Evolutionary conservation across 2,888 invertebrate genomes (phyloP), one percentile per base, ranked within the genome.

Genomic region (Apotomis turbidana): DNA sequence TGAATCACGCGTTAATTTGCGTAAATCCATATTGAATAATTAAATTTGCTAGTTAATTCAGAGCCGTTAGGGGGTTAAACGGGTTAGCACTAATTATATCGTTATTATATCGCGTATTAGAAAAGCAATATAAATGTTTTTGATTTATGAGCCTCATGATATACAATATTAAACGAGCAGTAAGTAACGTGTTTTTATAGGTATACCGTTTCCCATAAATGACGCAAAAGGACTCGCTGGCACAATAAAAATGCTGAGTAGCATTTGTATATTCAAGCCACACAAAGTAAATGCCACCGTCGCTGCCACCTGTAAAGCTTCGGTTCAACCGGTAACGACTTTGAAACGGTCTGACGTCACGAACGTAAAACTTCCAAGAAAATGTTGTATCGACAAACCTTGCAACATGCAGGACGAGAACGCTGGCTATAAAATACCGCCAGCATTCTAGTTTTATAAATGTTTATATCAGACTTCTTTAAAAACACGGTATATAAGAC

Each of bases 361-460:
- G 54, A 54, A 60, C 41, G 68, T 68, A 52, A 60, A 60, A 38
- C 41, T 27, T 38, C 15, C 44, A 38, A 9, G 68, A 60, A 60
- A 60, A n/a, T 60, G 41, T 38, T 51, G n/a, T 52, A 52, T 27
- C 15, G 27, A 12, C 54, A 54, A 64, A 64, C 6, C 63, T 41
- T 55, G 15, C 64, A 54, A 64, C 44, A 63, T 52, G 58, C 41
- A 68, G 27, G 68, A 27, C 44, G 44, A 54, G 68, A 54, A 51
- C 44, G 52, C 52, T 46, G 27, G 46, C 36, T 41, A 59, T 46
- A 70, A 70, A 61, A 58, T 51, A 41, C 13, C 15, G 10, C 51
- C 51, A 27, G 52, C 54, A 63, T 64, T 55, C 36, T 10, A 51
- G 27, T 54, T 59, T 64, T 46, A 59, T 44, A 64, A 64, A 59